Conservation (phyloP, 2,888 invertebrate species). For the Hyposoter didymator region DNA sequence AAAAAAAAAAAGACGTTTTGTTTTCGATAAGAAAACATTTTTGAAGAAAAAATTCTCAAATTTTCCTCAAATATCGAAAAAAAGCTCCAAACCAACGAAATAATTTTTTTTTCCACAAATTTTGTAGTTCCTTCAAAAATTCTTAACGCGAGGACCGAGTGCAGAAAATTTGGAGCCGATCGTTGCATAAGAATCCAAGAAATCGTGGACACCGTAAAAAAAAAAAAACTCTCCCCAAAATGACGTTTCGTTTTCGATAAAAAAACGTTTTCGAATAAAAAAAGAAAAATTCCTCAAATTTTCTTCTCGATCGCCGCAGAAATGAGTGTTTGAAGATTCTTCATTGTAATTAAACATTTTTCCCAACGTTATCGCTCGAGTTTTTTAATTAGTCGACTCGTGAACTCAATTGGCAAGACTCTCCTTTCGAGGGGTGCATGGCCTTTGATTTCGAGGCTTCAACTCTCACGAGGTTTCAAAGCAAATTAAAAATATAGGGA, state of each 20-base stretch:
- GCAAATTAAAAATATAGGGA: slow-evolving; percentile 1
- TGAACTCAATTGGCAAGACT: background rate
- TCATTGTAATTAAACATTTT: background rate
- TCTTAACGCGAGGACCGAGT: background rate
- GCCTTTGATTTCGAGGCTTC: background rate
- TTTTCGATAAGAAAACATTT: too few relatives aligned
- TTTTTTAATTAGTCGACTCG: slow-evolving; percentile 1
- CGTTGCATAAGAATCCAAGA: background rate
- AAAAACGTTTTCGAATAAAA: background rate
- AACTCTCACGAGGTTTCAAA: background rate
- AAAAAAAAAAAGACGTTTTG: too few relatives aligned
- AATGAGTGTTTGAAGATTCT: background rate
- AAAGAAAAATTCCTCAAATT: background rate
- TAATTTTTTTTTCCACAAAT: too few relatives aligned
- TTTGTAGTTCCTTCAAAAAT: background rate
- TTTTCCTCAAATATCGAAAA: too few relatives aligned
- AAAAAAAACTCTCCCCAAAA: too few relatives aligned
- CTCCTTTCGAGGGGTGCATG: background rate
- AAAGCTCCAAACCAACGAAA: too few relatives aligned
- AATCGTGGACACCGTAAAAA: background rate
- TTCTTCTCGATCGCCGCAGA: background rate
- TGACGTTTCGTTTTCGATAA: too few relatives aligned
- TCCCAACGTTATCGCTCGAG: background rate
- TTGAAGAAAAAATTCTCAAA: too few relatives aligned
- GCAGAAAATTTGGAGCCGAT: too few relatives aligned